These are phyloP conservation scores for Cosmia pyralina DNA, from an alignment of 2,888 invertebrate genomes.

Conservation along the genomic window DNA sequence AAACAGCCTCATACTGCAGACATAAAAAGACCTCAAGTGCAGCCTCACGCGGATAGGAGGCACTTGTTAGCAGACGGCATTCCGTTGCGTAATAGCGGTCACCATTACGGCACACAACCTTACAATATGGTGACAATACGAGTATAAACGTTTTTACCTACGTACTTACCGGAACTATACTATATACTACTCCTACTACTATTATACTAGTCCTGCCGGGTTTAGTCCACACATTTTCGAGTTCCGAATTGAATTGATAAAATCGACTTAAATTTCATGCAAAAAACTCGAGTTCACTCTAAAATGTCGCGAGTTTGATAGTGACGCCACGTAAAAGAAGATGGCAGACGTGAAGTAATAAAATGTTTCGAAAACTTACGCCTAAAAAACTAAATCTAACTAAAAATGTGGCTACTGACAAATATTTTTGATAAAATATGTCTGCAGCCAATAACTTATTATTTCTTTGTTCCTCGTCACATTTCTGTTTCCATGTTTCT, in stretches of 20 bases:
- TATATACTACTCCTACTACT: no score
- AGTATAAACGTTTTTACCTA: background rate
- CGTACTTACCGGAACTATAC: background rate
- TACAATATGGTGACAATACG: slow-evolving; percentile 21
- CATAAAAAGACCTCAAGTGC: slow-evolving; percentile 69
- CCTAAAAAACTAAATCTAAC: background rate
- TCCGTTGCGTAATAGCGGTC: slow-evolving; percentile 62
- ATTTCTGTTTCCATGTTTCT: slow-evolving; percentile 1
- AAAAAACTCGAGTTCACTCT: background rate
- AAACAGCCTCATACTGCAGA: slow-evolving; percentile 56
- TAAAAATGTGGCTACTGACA: background rate
- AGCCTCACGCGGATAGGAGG: slow-evolving; percentile 59
- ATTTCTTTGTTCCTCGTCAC: background rate
- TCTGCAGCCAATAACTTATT: background rate
- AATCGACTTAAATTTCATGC: background rate
- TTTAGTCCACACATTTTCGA: background rate
- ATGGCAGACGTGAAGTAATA: no score
- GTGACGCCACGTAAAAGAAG: background rate
- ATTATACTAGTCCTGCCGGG: background rate
- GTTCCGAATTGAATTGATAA: background rate
- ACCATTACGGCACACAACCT: slow-evolving; percentile 43
- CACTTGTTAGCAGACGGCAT: slow-evolving; percentile 65
- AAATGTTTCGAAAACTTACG: background rate
- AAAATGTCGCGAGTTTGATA: background rate
- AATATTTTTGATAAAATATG: background rate